phyloP scores from a whole-genome alignment of 1,140 invertebrate species.

The Nymphalis io region DNA sequence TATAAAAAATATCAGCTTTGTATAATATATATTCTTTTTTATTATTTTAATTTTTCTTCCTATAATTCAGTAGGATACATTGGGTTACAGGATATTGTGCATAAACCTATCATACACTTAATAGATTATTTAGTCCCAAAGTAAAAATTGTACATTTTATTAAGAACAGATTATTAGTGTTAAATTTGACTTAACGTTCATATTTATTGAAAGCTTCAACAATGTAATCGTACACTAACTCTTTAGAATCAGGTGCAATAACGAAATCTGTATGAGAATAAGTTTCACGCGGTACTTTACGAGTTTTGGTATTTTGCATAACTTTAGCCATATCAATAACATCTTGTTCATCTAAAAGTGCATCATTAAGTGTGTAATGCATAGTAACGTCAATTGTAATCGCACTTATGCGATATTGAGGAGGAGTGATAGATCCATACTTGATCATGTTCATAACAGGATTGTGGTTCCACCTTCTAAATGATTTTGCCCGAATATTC shows the following conservation, averaged over 20 bases:
- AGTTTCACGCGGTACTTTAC: slow-evolving; percentile 52
- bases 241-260: slow-evolving; percentile 49
- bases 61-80: no score
- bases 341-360: slow-evolving; percentile 57
- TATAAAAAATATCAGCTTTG: no score
- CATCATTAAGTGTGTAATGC: slow-evolving; percentile 63
- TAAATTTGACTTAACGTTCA: background rate
- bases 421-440: slow-evolving; percentile 52
- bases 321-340: slow-evolving; percentile 60
- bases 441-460: slow-evolving; percentile 38
- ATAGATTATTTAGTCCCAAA: background rate
- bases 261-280: slow-evolving; percentile 61
- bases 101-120: background rate
- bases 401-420: slow-evolving; percentile 49
- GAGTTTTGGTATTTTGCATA: slow-evolving; percentile 50
- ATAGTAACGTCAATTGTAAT: slow-evolving; percentile 55
- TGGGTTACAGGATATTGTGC: no score
- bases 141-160: no score
- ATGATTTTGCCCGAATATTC: slow-evolving; percentile 58
- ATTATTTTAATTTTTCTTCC: no score
- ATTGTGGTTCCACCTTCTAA: slow-evolving; percentile 58
- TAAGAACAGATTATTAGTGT: background rate
- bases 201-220: slow-evolving; percentile 33
- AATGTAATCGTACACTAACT: slow-evolving; percentile 54
- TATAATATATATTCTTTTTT: background rate